A percentile compares a stretch with the other conserved stretches of the same genome.
Conservation (phyloP, 2,113 vertebrate genomes). For the Megalops atlanticus region DNA sequence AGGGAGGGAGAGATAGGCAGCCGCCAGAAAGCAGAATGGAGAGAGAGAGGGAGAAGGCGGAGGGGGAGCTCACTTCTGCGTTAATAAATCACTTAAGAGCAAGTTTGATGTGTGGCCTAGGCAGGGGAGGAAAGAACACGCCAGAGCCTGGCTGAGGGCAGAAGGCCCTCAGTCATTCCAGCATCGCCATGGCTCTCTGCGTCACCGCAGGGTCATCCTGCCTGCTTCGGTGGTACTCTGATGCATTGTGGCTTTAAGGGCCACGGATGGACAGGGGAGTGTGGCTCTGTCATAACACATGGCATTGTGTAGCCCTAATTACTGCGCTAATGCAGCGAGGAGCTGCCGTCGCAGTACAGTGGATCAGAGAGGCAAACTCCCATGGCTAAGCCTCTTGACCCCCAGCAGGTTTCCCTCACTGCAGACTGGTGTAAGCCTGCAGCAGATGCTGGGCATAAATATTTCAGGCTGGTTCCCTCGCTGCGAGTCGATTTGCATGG, state of each 20-base stretch:
- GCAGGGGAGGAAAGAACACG: not conserved
- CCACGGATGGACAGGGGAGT: not conserved
- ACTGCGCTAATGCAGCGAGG: slow-evolving; percentile 39
- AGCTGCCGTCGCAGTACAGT: slow-evolving; percentile 19
- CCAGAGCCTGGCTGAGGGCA: not conserved
- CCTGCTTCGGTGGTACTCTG: not conserved
- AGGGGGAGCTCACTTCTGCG: slow-evolving; percentile 62
- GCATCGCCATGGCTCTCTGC: too few species aligned
- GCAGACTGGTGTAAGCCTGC: slow-evolving; percentile 56
- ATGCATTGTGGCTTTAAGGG: not conserved
- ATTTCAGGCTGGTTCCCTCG: slow-evolving; percentile 70
- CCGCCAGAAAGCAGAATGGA: slow-evolving; percentile 39
- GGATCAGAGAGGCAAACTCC: slow-evolving; percentile 14
- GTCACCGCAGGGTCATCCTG: too few species aligned
- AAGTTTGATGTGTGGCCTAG: slow-evolving; percentile 36
- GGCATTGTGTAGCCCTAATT: slow-evolving; percentile 44
- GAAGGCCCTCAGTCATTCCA: not conserved
- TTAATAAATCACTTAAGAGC: slow-evolving; percentile 71
- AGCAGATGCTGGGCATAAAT: slow-evolving; percentile 77
- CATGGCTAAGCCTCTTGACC: not conserved
- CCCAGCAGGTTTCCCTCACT: slow-evolving; percentile 27
- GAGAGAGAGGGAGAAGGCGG: slow-evolving; percentile 43
- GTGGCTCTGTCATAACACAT: slow-evolving; percentile 23
- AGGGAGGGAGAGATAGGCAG: slow-evolving; percentile 34
- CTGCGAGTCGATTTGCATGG: slow-evolving; percentile 74